Percentiles rank a stretch among this genome's conserved stretches.
Evolutionary conservation across 2,888 invertebrate genomes (phyloP).

Genomic region (Agrilus mali): DNA sequence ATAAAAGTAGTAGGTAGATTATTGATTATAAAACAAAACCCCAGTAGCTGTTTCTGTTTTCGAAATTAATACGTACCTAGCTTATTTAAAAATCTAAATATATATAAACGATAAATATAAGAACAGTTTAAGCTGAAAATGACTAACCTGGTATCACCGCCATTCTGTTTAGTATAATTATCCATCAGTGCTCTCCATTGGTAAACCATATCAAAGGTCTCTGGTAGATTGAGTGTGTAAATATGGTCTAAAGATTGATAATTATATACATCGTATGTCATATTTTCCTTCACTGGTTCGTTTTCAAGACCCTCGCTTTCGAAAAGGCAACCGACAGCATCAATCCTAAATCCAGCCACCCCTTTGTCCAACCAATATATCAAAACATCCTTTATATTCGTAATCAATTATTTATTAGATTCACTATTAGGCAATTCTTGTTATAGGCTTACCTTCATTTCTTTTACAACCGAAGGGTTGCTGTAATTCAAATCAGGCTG

Average conservation of each 20-base stretch:
- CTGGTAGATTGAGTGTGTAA: constrained; percentile 45
- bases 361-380: constrained; percentile 74
- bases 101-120: too few relatives aligned
- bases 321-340: constrained; percentile 47
- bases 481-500: constrained; percentile 77
- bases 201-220: constrained; percentile 51
- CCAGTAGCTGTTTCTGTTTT: too few relatives aligned
- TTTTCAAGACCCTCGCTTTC: constrained; percentile 31
- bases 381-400: constrained; percentile 43
- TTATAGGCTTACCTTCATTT: constrained; percentile 43
- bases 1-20: too few relatives aligned
- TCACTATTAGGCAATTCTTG: neutral
- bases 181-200: constrained; percentile 53
- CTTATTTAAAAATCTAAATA: too few relatives aligned
- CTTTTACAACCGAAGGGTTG: constrained; percentile 52
- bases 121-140: too few relatives aligned
- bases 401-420: neutral
- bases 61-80: too few relatives aligned
- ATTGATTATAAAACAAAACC: too few relatives aligned
- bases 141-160: constrained; percentile 30
- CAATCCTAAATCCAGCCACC: constrained; percentile 77
- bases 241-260: constrained; percentile 47
- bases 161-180: constrained; percentile 33
- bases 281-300: constrained; percentile 29
- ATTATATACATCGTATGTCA: constrained; percentile 33